Evolutionary conservation across 2,888 invertebrate species (phyloP), one percentile per base, ranked within the genome.

Genomic region (Pollenia amentaria): DNA sequence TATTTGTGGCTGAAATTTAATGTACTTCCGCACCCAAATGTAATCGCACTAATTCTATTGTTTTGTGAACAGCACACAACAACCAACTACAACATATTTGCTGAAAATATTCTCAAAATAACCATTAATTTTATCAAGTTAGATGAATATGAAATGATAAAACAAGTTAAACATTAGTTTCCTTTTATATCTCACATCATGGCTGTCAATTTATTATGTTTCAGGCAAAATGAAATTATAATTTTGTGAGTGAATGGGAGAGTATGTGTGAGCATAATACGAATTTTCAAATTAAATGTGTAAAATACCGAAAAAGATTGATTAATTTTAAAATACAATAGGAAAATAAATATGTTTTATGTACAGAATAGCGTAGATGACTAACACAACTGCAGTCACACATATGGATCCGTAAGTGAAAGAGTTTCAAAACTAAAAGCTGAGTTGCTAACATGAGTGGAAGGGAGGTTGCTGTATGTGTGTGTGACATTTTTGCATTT

Each of bases 101-200:
- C 72, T 64, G 40, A 46, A 64, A 53, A 12, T 67, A 3, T 65
- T 46, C 42, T 7, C 29, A 29, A 72, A 81, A 73, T 73, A 40
- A 40, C 40, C 65, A 65, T 81, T 73, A 81, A 81, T 81, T 64
- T 81, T 46, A 72, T 73, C 46, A 53, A 55, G 48, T 62, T 51
- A 29, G 21, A 70, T 67, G 48, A 18, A 40, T 70, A 44, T 44
- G 53, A 38, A 65, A 72, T 72, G 42, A 80, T 62, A 72, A 51
- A 4, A 64, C 55, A 55, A 72, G 48, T 48, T 69, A 40, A 42
- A 48, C 60, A 51, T 70, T 70, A 55, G 53, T 69, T 79, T 62
- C 60, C 69, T 70, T 60, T 79, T 62, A 21, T 51, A 29, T 21
- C 18, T 42, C 79, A 55, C 62, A 80, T 46, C 53, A 64, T 18